Percentiles rank a stretch among this genome's conserved stretches.
Conservation (phyloP, 2,888 invertebrate species). For the Troides oblongomaculatus region DNA sequence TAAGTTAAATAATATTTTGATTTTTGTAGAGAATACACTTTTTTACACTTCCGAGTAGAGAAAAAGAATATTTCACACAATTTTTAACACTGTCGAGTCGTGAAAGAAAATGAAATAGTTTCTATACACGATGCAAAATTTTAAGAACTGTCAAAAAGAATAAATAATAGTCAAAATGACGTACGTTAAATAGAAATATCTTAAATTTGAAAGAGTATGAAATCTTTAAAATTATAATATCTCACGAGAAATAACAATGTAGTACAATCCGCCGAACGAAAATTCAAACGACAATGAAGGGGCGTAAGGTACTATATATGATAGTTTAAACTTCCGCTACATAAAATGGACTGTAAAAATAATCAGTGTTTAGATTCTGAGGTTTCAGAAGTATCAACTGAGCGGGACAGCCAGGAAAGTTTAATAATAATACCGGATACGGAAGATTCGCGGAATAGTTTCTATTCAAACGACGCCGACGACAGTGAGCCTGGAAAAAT, state of each 20-base stretch:
- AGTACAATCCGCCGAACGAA: background rate
- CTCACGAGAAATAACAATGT: background rate
- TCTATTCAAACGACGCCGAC: slow-evolving; percentile 7
- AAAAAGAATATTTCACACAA: background rate
- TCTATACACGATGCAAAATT: background rate
- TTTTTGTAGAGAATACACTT: too few species aligned
- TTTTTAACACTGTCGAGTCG: background rate
- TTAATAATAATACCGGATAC: slow-evolving; percentile 18
- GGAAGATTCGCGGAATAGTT: slow-evolving; percentile 1
- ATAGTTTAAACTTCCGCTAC: background rate
- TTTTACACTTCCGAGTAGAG: too few species aligned
- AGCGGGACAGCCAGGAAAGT: slow-evolving; percentile 19
- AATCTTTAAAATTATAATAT: background rate
- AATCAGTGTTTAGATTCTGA: slow-evolving; percentile 3
- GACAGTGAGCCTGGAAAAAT: background rate
- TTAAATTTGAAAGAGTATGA: background rate
- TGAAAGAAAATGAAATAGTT: background rate
- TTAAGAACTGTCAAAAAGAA: slow-evolving; percentile 5
- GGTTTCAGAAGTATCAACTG: slow-evolving; percentile 12
- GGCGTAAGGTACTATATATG: background rate
- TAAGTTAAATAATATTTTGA: too few species aligned
- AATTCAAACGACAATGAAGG: background rate
- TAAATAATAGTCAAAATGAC: background rate
- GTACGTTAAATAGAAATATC: background rate
- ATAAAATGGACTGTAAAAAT: slow-evolving; percentile 14